Evolutionary conservation across 2,797 vertebrate genomes (phyloP).

Genomic region (Spheniscus humboldti): DNA sequence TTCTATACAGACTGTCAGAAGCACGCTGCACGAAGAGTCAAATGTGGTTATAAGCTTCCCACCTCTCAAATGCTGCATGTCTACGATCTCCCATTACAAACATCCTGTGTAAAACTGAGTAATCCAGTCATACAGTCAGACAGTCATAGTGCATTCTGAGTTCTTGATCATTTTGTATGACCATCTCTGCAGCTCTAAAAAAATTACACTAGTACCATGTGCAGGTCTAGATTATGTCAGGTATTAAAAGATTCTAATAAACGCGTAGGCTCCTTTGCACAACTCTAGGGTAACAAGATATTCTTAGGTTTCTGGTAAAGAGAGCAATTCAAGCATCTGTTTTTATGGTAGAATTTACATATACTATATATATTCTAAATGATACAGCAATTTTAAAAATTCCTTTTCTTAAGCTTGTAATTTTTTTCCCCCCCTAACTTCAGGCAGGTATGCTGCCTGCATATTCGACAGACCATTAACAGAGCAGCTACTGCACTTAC

Average conservation of each 20-base stretch:
- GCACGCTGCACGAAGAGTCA: neutral
- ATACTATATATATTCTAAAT: neutral
- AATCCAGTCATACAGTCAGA: neutral
- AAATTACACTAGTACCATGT: neutral
- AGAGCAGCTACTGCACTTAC: neutral
- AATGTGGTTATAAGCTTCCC: neutral
- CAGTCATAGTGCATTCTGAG: neutral
- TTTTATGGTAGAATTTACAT: neutral
- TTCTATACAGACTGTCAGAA: neutral
- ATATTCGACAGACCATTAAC: neutral
- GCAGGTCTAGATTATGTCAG: neutral
- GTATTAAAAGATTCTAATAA: neutral
- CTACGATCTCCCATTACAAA: neutral
- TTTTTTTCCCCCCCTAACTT: neutral
- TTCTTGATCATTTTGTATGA: neutral
- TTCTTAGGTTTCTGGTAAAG: neutral
- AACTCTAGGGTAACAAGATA: neutral
- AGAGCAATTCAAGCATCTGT: neutral
- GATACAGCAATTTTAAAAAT: neutral
- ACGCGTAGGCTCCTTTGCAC: accelerated
- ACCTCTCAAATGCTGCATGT: neutral
- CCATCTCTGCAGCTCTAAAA: neutral
- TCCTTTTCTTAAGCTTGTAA: too few relatives aligned
- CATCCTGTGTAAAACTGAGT: neutral
- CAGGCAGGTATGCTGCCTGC: neutral